Evolutionary conservation across 2,797 vertebrate species (phyloP).

Genomic region (Betta splendens): DNA sequence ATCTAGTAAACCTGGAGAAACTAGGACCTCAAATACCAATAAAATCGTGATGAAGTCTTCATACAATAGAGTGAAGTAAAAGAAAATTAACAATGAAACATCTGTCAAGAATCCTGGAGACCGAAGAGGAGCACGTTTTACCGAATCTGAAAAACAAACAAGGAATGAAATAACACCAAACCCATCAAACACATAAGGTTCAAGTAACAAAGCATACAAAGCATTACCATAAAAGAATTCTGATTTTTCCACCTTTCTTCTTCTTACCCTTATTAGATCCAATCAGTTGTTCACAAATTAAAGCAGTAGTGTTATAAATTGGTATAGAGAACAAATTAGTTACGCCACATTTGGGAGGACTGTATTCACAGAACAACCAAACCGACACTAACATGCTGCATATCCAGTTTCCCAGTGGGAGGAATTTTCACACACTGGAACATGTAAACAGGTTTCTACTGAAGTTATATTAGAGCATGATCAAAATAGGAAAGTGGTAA

Average conservation of each 20-base stretch:
- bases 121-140: conserved; percentile 49
- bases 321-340: background rate
- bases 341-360: too few species aligned
- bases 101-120: conserved; percentile 1
- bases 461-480: too few species aligned
- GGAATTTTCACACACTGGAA: background rate
- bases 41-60: background rate
- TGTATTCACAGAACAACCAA: background rate
- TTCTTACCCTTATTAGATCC: background rate
- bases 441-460: background rate
- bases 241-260: background rate
- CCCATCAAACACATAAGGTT: background rate
- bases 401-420: background rate
- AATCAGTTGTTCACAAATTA: background rate
- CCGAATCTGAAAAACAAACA: conserved; percentile 73
- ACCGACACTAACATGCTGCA: background rate
- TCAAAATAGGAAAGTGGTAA: background rate
- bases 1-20: conserved; percentile 10
- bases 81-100: conserved; percentile 10
- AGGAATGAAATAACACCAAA: background rate
- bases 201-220: background rate
- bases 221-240: background rate
- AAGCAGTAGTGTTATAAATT: background rate
- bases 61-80: conserved; percentile 13
- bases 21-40: conserved; percentile 8